These are phyloP conservation scores for Meloidogyne floridensis DNA, from an alignment of 1,140 invertebrate genomes.

Conservation along the genomic window DNA sequence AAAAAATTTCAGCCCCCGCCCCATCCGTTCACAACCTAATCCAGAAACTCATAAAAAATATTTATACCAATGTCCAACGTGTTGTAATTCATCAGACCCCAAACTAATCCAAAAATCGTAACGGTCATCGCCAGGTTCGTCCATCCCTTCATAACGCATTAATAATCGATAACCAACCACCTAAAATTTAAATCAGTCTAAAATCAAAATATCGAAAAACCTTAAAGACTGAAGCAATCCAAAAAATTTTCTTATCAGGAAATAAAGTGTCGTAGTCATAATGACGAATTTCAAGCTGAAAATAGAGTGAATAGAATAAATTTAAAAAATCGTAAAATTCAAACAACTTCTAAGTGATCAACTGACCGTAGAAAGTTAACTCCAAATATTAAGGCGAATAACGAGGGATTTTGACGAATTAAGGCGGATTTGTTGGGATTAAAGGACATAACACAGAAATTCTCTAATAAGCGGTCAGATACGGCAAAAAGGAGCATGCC, in stretches of 20 bases:
- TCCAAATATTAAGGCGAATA: too few relatives aligned
- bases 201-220: constrained; percentile 8
- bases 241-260: constrained; percentile 34
- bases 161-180: constrained; percentile 39
- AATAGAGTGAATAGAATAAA: background rate
- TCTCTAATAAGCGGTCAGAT: too few relatives aligned
- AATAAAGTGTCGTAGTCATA: constrained; percentile 31
- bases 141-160: constrained; percentile 36
- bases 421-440: too few relatives aligned
- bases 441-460: too few relatives aligned
- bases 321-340: constrained; percentile 1
- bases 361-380: too few relatives aligned
- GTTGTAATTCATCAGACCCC: constrained; percentile 38
- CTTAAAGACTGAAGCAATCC: constrained; percentile 36
- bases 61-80: constrained; percentile 30
- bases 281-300: constrained; percentile 38
- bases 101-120: constrained; percentile 49
- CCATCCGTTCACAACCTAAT: too few relatives aligned
- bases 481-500: too few relatives aligned
- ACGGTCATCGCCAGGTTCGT: constrained; percentile 26
- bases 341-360: too few relatives aligned
- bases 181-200: constrained; percentile 27
- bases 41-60: too few relatives aligned
- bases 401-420: too few relatives aligned
- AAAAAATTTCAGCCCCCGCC: too few relatives aligned